A percentile compares a stretch with the other conserved stretches of the same genome.
Conservation (phyloP, 2,888 invertebrate species). For the Listrodromus nycthemerus region DNA sequence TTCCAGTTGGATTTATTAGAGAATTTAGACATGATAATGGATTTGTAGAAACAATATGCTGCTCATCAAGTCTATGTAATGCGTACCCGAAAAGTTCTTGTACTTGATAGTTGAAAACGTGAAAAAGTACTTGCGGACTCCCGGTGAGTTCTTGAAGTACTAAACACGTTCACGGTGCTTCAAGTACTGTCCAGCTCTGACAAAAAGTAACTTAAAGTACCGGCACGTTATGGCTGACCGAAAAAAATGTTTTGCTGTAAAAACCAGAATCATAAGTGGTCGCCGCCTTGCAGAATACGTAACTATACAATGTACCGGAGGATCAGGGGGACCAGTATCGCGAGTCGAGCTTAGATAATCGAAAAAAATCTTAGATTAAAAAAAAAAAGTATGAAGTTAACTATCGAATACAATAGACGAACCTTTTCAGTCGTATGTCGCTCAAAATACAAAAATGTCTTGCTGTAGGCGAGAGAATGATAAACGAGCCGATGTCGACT, state of each 20-base stretch:
- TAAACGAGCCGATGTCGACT: conserved; percentile 28
- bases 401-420: conserved; percentile 19
- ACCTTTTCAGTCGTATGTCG: conserved; percentile 29
- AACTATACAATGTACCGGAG: conserved; percentile 39
- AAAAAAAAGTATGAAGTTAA: conserved; percentile 1
- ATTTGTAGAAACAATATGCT: too few relatives aligned
- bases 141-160: too few relatives aligned
- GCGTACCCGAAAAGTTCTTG: too few relatives aligned
- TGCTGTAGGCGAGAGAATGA: conserved; percentile 8
- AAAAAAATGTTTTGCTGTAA: not conserved
- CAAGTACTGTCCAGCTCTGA: too few relatives aligned
- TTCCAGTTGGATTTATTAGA: too few relatives aligned
- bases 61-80: too few relatives aligned
- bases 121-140: too few relatives aligned
- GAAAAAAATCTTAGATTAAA: too few relatives aligned
- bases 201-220: not conserved
- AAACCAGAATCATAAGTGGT: conserved; percentile 13
- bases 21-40: too few relatives aligned
- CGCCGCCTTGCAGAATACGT: conserved; percentile 37
- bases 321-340: conserved; percentile 64
- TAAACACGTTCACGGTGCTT: too few relatives aligned
- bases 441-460: not conserved
- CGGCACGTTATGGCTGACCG: not conserved
- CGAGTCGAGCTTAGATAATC: conserved; percentile 60
- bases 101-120: too few relatives aligned